phyloP scores from a whole-genome alignment of 2,113 vertebrate species.

The Podarcis raffonei region DNA sequence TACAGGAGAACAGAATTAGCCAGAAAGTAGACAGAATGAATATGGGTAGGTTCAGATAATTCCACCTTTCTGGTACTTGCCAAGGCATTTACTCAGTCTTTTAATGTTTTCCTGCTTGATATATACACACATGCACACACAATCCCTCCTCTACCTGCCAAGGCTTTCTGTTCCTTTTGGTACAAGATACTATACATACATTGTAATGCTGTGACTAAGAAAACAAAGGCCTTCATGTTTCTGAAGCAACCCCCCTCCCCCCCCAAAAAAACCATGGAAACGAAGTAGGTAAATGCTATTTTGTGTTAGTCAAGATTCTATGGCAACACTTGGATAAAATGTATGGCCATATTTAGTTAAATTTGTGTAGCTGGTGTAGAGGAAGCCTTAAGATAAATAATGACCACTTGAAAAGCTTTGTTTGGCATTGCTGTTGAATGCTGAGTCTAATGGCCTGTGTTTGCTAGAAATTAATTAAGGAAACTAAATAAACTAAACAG shows the following conservation, averaged over 20 bases:
- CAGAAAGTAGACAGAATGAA: background rate
- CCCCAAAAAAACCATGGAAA: background rate
- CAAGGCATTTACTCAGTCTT: background rate
- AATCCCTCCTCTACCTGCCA: background rate
- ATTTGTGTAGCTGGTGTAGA: background rate
- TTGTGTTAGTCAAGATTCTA: background rate
- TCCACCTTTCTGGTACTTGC: background rate
- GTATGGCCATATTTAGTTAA: conserved; percentile 45
- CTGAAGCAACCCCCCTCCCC: background rate
- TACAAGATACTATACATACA: background rate
- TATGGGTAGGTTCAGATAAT: background rate
- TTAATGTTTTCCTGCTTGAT: background rate
- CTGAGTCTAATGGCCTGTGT: background rate
- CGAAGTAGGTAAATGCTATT: background rate
- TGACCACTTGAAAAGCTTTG: background rate
- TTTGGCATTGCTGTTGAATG: background rate
- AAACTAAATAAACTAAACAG: background rate
- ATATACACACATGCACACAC: no score
- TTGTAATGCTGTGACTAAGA: background rate
- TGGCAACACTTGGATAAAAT: background rate
- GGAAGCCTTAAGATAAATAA: background rate
- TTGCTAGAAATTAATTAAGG: background rate
- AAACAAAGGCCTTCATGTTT: background rate
- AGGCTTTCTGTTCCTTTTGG: background rate
- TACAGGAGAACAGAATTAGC: background rate